phyloP scores from a whole-genome alignment of 2,888 invertebrate species.

The Micropterix aruncella region DNA sequence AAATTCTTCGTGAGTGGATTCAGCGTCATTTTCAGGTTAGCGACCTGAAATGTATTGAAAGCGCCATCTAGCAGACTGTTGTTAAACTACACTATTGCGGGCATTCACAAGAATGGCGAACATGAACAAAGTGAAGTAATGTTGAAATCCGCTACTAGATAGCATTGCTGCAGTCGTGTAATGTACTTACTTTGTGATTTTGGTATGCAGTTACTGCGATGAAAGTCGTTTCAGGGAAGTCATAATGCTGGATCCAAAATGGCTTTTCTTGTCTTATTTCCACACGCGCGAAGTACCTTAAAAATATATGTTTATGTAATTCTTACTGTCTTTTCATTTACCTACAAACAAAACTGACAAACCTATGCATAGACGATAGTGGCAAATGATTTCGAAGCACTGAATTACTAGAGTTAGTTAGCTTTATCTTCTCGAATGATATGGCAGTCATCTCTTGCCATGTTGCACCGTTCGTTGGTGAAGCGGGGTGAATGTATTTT shows the following conservation, averaged over 20 bases:
- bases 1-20: no score
- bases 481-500: not conserved
- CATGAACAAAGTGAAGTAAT: no score
- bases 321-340: not conserved
- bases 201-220: not conserved
- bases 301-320: no score
- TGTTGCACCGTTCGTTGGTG: not conserved
- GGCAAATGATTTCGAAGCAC: not conserved
- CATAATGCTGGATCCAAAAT: not conserved
- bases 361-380: not conserved
- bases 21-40: no score
- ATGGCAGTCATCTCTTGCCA: not conserved
- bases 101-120: no score
- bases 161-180: no score
- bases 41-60: no score
- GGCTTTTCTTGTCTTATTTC: not conserved
- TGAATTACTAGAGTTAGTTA: not conserved
- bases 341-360: not conserved
- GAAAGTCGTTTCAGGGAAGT: not conserved
- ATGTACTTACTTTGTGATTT: not conserved
- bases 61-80: no score
- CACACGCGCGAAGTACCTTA: not conserved
- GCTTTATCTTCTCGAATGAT: not conserved
- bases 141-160: no score
- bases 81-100: no score